These are phyloP conservation scores for Phenganax marumi DNA, from an alignment of 92 coral and sea anemone genomes.

Conservation along the genomic window DNA sequence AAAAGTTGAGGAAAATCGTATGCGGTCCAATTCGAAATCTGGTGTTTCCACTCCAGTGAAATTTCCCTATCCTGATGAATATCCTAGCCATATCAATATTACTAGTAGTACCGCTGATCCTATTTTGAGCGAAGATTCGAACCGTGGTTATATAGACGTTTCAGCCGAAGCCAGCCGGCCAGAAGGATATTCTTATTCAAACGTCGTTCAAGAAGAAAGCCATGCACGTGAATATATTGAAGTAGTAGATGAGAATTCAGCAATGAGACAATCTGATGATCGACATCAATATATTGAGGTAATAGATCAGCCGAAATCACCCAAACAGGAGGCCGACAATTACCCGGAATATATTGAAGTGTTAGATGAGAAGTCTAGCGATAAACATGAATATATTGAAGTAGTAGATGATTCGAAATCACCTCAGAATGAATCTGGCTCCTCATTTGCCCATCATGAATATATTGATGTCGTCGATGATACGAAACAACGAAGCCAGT, in stretches of 20 bases:
- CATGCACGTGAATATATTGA: background rate
- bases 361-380: background rate
- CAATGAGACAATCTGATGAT: background rate
- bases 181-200: too few relatives aligned
- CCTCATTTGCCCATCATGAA: background rate
- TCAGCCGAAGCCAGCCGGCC: background rate
- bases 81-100: background rate
- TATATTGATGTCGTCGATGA: conserved; percentile 14
- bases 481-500: background rate
- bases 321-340: background rate
- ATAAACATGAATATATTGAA: background rate
- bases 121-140: background rate
- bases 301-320: background rate
- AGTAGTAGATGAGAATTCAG: background rate
- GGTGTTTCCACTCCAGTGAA: background rate
- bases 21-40: background rate
- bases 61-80: background rate
- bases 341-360: background rate
- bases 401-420: background rate
- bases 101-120: too few relatives aligned
- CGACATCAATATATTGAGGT: background rate
- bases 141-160: background rate
- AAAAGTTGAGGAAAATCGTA: conserved; percentile 1
- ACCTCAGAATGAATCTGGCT: background rate
- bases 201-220: background rate